Evolutionary conservation across 2,113 vertebrate species (phyloP), one percentile per base, ranked within the genome.

Genomic region (Craseonycteris thonglongyai): DNA sequence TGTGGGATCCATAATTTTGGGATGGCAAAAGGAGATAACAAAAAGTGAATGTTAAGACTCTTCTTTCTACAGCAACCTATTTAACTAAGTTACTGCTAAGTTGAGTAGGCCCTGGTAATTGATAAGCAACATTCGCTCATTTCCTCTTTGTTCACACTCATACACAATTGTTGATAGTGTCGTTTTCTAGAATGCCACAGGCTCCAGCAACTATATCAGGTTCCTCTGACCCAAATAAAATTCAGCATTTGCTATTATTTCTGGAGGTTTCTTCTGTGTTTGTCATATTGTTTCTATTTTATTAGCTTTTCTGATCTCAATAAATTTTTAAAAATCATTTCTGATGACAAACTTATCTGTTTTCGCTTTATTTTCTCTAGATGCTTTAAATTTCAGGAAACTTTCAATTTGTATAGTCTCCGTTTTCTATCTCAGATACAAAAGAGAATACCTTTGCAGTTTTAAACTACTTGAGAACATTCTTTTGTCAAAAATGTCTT

Each of bases 161-260:
- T 1, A 65, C 7, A 72, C 30, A 3, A 92, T 1, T 42, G 7
- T 45, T 35, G 33, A 84, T 42, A 68, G 3, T 7, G 49, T 24
- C 71, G 84, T 14, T 90, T 92, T 96, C 88, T 81, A 95, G 81
- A 95, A 76, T 35, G 59, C 16, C n/a, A 83, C 9, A 63, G 35
- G 51, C 76, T 90, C 54, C 42, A 69, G 84, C 3, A 92, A 91
- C 18, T 84, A n/a, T 28, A 22, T 7, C 72, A 63, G 71, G 28
- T 79, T 24, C 72, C 24, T 7, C 35, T 75, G 66, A 80, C 42
- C 21, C 42, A 87, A 35, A 90, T 1, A 81, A 10, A 86, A 59
- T 63, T 33, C 24, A 93, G 54, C 30, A 81, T 74, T 72, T 80
- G 66, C 66, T 68, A 66, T 74, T 72, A 79, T 90, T 89, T 93